These are phyloP conservation scores for Phasia obesa DNA, from an alignment of 2,888 invertebrate species.

Conservation along the genomic window DNA sequence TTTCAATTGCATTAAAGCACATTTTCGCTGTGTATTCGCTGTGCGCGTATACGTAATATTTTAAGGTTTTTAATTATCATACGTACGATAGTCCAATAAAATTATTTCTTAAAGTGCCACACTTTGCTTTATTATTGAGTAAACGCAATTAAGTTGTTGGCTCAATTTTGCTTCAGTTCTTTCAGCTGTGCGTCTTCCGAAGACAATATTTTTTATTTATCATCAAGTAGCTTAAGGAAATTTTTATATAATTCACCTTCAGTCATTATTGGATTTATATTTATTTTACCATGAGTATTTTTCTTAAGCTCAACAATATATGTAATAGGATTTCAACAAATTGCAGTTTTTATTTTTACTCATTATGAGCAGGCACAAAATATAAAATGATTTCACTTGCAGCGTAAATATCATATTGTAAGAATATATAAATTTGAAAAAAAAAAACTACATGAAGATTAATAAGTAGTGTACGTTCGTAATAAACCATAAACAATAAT, in stretches of 20 bases:
- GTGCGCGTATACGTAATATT: neutral
- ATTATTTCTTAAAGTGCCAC: neutral
- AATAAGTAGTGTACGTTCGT: conserved; percentile 1
- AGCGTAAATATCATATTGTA: conserved; percentile 20
- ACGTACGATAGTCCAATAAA: neutral
- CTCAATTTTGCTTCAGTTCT: neutral
- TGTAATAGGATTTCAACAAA: conserved; percentile 51
- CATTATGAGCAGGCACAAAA: neutral
- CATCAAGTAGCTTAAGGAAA: conserved; percentile 15
- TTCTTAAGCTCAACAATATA: conserved; percentile 2
- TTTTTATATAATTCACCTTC: conserved; percentile 7
- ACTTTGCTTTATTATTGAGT: neutral
- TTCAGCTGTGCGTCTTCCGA: neutral
- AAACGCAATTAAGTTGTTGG: neutral
- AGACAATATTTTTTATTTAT: neutral
- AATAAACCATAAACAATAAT: conserved; percentile 60
- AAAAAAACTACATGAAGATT: neutral
- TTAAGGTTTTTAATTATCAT: neutral
- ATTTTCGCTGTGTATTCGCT: too few relatives aligned
- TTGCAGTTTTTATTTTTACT: conserved; percentile 5
- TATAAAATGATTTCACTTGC: conserved; percentile 19
- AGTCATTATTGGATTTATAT: conserved; percentile 16
- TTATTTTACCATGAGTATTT: conserved; percentile 2
- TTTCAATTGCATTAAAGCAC: too few relatives aligned
- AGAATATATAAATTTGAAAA: neutral